Percentiles rank a stretch among this genome's conserved stretches.
Conservation (phyloP, 1,140 invertebrate genomes). For the Ctenoplectra terminalis region DNA sequence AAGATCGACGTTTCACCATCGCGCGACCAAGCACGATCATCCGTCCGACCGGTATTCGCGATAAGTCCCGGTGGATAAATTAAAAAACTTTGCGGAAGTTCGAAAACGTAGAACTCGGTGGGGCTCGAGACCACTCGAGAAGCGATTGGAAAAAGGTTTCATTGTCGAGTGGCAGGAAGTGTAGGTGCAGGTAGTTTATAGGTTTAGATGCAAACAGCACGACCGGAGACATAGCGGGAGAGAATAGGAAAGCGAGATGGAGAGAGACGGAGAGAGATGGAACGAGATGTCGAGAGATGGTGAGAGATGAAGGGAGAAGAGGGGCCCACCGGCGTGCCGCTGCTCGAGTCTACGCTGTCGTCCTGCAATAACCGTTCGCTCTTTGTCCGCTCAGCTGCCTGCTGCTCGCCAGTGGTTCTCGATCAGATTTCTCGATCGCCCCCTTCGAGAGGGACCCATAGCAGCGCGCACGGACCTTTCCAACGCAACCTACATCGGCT, state of each 20-base stretch:
- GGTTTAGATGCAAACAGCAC: conserved; percentile 56
- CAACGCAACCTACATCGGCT: too few species aligned
- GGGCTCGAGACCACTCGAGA: conserved; percentile 30
- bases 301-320: conserved; percentile 56
- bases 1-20: not conserved
- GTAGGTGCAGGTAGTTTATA: conserved; percentile 61
- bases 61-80: conserved; percentile 12
- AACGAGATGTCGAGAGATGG: conserved; percentile 3
- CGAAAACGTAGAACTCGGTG: not conserved
- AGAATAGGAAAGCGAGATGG: not conserved
- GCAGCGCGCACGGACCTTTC: too few species aligned
- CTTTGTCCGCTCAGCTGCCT: conserved; percentile 82
- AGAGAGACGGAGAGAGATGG: not conserved
- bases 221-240: conserved; percentile 1
- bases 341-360: conserved; percentile 71
- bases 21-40: not conserved
- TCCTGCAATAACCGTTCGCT: conserved; percentile 80
- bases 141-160: conserved; percentile 57
- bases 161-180: conserved; percentile 47
- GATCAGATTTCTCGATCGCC: too few species aligned
- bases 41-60: too few species aligned
- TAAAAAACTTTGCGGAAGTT: conserved; percentile 40
- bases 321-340: conserved; percentile 59
- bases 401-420: conserved; percentile 76
- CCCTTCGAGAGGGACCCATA: too few species aligned